Conservation (phyloP, 2,888 invertebrate species). For the Homarus gammarus region DNA sequence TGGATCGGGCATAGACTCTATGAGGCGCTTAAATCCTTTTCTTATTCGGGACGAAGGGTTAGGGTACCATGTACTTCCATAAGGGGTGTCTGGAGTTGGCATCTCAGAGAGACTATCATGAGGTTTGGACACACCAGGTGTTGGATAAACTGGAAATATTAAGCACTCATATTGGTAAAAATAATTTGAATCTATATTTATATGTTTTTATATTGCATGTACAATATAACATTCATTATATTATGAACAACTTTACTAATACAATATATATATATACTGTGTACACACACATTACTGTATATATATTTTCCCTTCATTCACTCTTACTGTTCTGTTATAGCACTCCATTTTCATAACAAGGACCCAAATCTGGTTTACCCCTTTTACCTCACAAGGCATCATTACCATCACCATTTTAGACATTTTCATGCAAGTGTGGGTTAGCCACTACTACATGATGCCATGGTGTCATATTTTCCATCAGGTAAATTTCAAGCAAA, state of each 20-base stretch:
- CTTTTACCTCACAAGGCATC: too few species aligned
- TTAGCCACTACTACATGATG: too few species aligned
- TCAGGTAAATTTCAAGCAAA: too few species aligned
- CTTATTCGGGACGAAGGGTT: slow-evolving; percentile 65
- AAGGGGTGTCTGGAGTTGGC: slow-evolving; percentile 83
- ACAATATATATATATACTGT: neutral
- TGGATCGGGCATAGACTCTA: slow-evolving; percentile 63
- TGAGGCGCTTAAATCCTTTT: slow-evolving; percentile 57
- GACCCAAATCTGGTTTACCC: too few species aligned
- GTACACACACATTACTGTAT: neutral
- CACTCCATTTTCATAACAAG: too few species aligned
- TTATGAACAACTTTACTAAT: too few species aligned
- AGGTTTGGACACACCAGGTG: slow-evolving; percentile 52
- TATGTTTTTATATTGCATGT: neutral
- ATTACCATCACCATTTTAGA: too few species aligned
- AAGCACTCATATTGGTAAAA: neutral
- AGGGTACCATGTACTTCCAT: slow-evolving; percentile 78
- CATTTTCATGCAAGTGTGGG: too few species aligned
- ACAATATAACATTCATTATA: neutral
- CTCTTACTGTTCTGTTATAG: too few species aligned
- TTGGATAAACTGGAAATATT: slow-evolving; percentile 71
- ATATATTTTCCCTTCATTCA: neutral
- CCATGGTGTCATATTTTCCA: too few species aligned
- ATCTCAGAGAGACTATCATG: slow-evolving; percentile 60
- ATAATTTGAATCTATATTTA: neutral